Conservation (phyloP, 2,888 invertebrate species). For the Drosophila mayaguana region DNA sequence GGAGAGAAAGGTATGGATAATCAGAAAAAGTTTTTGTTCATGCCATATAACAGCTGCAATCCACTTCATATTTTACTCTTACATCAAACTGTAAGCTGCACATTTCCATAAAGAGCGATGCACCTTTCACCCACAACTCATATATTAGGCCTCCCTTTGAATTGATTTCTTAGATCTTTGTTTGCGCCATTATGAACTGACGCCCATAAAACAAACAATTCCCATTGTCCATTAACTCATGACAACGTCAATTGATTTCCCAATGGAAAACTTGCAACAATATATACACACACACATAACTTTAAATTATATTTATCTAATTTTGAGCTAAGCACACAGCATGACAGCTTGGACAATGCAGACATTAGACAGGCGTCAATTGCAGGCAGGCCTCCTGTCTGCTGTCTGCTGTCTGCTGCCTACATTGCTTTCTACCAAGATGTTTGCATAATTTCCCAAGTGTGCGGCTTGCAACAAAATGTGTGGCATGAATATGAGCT, state of each 20-base stretch:
- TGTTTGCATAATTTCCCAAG: slow-evolving; percentile 48
- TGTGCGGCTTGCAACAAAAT: neutral
- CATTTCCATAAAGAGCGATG: too few species aligned
- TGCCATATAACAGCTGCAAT: neutral
- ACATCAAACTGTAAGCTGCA: neutral
- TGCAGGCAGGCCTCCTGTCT: slow-evolving; percentile 22
- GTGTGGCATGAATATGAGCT: neutral
- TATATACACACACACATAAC: slow-evolving; percentile 55
- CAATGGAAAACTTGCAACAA: slow-evolving; percentile 64
- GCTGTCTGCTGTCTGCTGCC: slow-evolving; percentile 1
- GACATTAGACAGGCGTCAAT: slow-evolving; percentile 20
- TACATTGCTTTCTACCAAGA: slow-evolving; percentile 19
- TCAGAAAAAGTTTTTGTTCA: too few species aligned
- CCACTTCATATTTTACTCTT: neutral
- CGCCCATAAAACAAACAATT: slow-evolving; percentile 37
- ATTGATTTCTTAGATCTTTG: slow-evolving; percentile 28
- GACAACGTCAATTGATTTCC: slow-evolving; percentile 73
- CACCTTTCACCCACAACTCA: neutral
- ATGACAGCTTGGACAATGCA: slow-evolving; percentile 4
- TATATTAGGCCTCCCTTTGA: neutral
- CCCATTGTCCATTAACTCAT: slow-evolving; percentile 71
- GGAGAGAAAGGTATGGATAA: neutral
- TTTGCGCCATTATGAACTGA: neutral
- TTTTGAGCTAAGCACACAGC: slow-evolving; percentile 60
- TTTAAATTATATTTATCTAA: slow-evolving; percentile 76